Conservation (phyloP, 2,888 invertebrate species). For the Leptinotarsa haldemani region DNA sequence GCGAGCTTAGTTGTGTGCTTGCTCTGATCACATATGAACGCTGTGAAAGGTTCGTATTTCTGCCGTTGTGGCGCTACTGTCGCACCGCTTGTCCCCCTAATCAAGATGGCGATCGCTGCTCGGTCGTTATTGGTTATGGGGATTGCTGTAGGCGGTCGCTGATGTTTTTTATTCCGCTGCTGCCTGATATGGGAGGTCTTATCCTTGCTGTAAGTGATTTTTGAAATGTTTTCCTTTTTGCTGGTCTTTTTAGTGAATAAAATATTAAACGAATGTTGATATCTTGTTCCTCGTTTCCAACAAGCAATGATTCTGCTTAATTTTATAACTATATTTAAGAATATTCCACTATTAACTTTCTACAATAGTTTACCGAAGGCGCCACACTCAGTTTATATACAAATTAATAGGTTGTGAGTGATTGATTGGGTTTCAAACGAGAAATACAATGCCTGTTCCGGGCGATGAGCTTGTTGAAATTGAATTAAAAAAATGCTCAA, state of each 20-base stretch:
- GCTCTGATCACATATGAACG: conserved; percentile 55
- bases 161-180: conserved; percentile 46
- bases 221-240: conserved; percentile 55
- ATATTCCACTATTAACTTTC: too few relatives aligned
- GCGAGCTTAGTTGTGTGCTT: conserved; percentile 58
- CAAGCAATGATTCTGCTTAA: conserved; percentile 46
- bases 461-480: too few relatives aligned
- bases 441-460: too few relatives aligned
- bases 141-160: conserved; percentile 53
- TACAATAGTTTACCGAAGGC: too few relatives aligned
- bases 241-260: conserved; percentile 58
- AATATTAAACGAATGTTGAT: conserved; percentile 63
- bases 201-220: conserved; percentile 52
- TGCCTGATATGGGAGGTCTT: conserved; percentile 45
- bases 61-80: conserved; percentile 58
- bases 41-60: conserved; percentile 59
- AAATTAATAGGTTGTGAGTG: too few relatives aligned
- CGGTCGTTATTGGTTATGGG: conserved; percentile 53
- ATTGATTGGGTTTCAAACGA: too few relatives aligned
- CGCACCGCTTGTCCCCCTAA: conserved; percentile 49
- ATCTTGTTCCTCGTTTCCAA: conserved; percentile 50
- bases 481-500: too few relatives aligned
- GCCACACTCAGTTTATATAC: too few relatives aligned
- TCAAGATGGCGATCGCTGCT: conserved; percentile 61
- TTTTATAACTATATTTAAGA: conserved; percentile 51